Base-by-base conservation (phyloP, 2,113 vertebrate genomes). In the Ifrita kowaldi region DNA sequence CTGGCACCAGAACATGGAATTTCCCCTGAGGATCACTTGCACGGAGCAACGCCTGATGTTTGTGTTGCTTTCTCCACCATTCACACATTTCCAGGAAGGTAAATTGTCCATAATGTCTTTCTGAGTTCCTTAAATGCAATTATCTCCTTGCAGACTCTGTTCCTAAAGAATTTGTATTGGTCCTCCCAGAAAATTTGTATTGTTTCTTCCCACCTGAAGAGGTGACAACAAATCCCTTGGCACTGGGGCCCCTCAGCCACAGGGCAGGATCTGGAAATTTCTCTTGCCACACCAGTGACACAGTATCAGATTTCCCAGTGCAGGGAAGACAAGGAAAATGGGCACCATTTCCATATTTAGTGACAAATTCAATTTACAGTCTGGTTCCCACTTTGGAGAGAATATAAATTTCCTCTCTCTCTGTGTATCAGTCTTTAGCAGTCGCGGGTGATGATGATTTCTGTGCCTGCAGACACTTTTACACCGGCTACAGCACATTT, bases 261-360 rank as follows among this genome's bases (percentile, higher is more conserved):
- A 2, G 63, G 53, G 35, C 74, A 87, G 70, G 44, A 75, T 28
- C 50, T 3, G 2, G 19, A 32, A 3, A 88, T 46, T 68, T 10
- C 80, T 92, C 60, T 22, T 52, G n/a, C 69, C 83, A 62, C 52
- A 35, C 56, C 21, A 20, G 23, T 24, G 67, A 53, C 24, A 41
- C 1, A 8, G 60, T 19, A 18, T 67, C 11, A 16, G 39, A 73
- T 81, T 22, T 82, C 52, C 73, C 84, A 73, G 57, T 1, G 5
- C 53, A 33, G 63, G 50, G 37, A 19, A 39, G 56, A 55, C 33
- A 44, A 79, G 69, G 44, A 35, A 94, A 74, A 79, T 12, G 11
- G 84, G 85, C 93, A 47, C 50, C 49, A 93, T 97, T 97, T 96
- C 96, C 95, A 94, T 96, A 86, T 96, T 96, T 97, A 97, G 84